phyloP scores from a whole-genome alignment of 2,113 vertebrate genomes.

The Heptranchias perlo region DNA sequence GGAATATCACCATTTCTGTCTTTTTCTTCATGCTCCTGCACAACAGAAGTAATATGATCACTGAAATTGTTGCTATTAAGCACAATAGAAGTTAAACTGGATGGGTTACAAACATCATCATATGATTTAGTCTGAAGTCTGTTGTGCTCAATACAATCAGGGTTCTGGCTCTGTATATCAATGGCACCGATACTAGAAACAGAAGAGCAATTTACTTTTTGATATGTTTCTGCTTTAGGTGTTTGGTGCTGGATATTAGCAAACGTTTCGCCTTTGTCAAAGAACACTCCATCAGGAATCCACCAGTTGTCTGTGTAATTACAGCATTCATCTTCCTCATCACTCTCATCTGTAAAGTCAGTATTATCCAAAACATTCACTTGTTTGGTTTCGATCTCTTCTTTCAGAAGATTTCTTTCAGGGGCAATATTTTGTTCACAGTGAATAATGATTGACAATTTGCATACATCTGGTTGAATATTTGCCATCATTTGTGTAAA shows the following conservation, averaged over 20 bases:
- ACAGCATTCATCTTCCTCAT: not conserved
- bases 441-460: not conserved
- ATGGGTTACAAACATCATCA: no score
- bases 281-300: conserved; percentile 24
- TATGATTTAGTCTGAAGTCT: not conserved
- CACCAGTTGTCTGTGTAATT: conserved; percentile 6
- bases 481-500: not conserved
- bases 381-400: not conserved
- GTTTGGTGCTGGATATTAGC: not conserved
- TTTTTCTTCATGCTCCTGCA: not conserved
- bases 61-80: not conserved
- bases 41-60: not conserved
- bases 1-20: not conserved
- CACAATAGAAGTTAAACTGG: not conserved
- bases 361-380: not conserved
- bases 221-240: not conserved
- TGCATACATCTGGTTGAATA: not conserved
- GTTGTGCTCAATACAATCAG: not conserved
- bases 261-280: not conserved
- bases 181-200: not conserved
- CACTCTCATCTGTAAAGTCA: not conserved
- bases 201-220: not conserved
- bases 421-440: not conserved
- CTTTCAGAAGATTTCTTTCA: not conserved
- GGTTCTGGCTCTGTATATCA: not conserved